Base-by-base conservation (phyloP, 2,888 invertebrate species). In the Nemoura dubitans region DNA sequence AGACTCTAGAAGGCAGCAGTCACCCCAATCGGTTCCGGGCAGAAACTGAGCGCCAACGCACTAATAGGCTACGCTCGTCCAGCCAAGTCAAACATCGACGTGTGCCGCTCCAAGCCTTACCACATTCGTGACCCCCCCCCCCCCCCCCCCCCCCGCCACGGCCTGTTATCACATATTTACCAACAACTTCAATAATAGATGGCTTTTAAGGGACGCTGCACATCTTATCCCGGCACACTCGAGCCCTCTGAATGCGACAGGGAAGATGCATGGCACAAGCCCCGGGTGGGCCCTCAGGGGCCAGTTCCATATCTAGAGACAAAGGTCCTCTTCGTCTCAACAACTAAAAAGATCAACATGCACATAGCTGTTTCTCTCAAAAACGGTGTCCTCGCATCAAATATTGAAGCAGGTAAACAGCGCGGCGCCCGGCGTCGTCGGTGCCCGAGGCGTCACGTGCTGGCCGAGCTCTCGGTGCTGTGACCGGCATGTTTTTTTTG, bases 151-250 rank as follows among this genome's bases (percentile, higher is more conserved):
- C 36, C 36, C 36, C 36, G 3, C 59, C 21, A 59, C 14, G 59
- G 59, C 59, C 21, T 59, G 59, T 59, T 59, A 59, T 59, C 59
- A 59, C 59, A 59, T 59, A 59, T 59, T 59, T 59, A 59, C 59
- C 59, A 21, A 59, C 16, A 59, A 21, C 59, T 7, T 59, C 59
- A 59, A 59, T 59, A 59, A 59, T 59, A 59, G 21, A 59, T 16
- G 59, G 59, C 59, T 59, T 59, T 59, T 59, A 59, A 59, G 16
- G 21, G 59, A 21, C 59, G 59, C 21, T 7, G 3, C 6, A 21
- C 59, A 59, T 59, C 21, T 26, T 78, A 26, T 36, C 36, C 36
- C 36, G 10, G 36, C 36, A 3, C 36, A 6, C 36, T n/a, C 36
- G 36, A 10, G 3, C 36, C 5, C 36, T 3, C 5, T 26, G 78